phyloP scores from a whole-genome alignment of 2,888 invertebrate species.

The Caenorhabditis sp. region DNA sequence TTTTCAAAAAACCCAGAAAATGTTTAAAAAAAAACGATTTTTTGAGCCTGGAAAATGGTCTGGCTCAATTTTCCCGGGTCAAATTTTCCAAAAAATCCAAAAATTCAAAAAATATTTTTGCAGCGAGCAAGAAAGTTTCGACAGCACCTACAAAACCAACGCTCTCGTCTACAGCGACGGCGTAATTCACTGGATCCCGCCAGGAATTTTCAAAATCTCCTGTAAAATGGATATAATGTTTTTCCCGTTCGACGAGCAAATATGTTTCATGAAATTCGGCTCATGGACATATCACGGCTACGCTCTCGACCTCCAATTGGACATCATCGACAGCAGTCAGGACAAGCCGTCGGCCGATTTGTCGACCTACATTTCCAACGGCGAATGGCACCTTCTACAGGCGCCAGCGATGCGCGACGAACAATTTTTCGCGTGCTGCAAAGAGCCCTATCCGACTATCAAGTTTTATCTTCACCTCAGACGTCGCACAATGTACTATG shows the following conservation, averaged over 20 bases:
- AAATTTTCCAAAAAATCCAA: too few species aligned
- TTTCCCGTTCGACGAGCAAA: conserved; percentile 61
- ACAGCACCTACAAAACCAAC: conserved; percentile 58
- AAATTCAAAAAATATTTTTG: too few species aligned
- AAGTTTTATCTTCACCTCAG: conserved; percentile 48
- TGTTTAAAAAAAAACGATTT: too few species aligned
- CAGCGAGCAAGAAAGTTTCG: conserved; percentile 62
- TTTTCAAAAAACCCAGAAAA: too few species aligned
- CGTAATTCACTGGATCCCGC: conserved; percentile 62
- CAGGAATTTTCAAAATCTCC: conserved; percentile 55
- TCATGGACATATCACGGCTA: conserved; percentile 96
- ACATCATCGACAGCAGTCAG: conserved; percentile 6
- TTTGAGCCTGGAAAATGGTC: too few species aligned
- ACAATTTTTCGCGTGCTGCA: conserved; percentile 82
- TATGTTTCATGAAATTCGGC: conserved; percentile 79
- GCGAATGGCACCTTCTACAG: conserved; percentile 58
- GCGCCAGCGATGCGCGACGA: conserved; percentile 71
- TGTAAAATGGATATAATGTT: conserved; percentile 60
- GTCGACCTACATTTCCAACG: conserved; percentile 59
- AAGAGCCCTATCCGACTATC: conserved; percentile 76
- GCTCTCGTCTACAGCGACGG: conserved; percentile 58
- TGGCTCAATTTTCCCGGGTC: too few species aligned
- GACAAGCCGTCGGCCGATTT: conserved; percentile 51
- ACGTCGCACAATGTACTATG: conserved; percentile 56
- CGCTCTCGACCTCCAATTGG: conserved; percentile 81